A percentile compares a stretch with the other conserved stretches of the same genome.
Conservation (phyloP, 2,113 vertebrate genomes). For the Perognathus longimembris region DNA sequence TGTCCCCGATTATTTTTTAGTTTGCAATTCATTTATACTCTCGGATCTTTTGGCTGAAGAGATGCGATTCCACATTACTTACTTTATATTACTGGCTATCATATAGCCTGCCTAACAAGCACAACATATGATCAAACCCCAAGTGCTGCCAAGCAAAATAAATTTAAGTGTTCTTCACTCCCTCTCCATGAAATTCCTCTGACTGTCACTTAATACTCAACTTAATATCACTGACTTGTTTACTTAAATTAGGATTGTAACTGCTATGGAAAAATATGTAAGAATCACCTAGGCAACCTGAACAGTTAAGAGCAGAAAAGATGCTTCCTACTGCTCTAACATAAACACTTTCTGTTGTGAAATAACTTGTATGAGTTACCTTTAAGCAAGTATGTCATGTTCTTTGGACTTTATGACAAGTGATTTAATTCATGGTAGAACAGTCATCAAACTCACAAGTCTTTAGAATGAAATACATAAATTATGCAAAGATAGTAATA, state of each 20-base stretch:
- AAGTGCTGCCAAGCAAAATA: no score
- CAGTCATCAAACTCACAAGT: background rate
- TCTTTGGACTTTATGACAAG: background rate
- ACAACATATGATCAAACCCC: no score
- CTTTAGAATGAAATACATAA: background rate
- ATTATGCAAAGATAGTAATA: background rate
- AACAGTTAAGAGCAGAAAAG: no score
- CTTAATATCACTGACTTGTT: background rate
- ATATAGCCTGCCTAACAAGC: no score
- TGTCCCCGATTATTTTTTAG: accelerated
- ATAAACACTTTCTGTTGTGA: no score
- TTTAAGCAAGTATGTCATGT: no score
- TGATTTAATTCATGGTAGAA: background rate
- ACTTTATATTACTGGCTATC: background rate
- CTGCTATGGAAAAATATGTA: background rate
- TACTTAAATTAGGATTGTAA: background rate
- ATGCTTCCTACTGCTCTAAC: no score
- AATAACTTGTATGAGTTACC: no score
- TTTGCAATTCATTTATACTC: background rate
- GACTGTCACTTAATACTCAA: background rate
- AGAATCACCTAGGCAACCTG: no score
- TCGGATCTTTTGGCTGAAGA: background rate
- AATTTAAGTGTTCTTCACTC: background rate
- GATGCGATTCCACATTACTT: background rate
- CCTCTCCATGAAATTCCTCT: background rate